Evolutionary conservation across 2,888 invertebrate genomes (phyloP).

Genomic region (Lasioglossum malachurum): DNA sequence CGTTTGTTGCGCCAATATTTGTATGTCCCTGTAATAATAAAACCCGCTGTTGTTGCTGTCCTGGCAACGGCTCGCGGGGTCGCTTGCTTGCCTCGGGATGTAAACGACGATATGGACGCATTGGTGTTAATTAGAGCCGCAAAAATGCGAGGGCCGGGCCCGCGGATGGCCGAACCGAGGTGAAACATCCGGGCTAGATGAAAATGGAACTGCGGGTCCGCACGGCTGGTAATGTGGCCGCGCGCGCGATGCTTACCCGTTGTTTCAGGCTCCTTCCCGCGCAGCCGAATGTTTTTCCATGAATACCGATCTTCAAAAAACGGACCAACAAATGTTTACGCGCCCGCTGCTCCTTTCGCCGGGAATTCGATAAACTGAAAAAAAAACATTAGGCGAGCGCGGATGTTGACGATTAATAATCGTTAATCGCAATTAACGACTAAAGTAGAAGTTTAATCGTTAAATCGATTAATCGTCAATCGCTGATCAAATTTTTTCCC

Average conservation of each 20-base stretch:
- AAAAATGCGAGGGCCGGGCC: conserved; percentile 8
- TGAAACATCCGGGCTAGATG: conserved; percentile 5
- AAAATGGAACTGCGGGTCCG: conserved; percentile 24
- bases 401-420: background rate
- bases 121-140: conserved; percentile 44
- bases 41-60: conserved; percentile 1
- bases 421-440: too few relatives aligned
- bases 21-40: conserved; percentile 25
- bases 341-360: too few relatives aligned
- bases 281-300: background rate
- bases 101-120: conserved; percentile 15
- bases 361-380: conserved; percentile 11
- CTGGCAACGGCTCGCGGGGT: background rate
- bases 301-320: conserved; percentile 9
- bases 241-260: background rate
- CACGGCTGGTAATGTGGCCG: conserved; percentile 13
- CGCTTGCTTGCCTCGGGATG: background rate
- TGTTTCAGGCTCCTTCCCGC: background rate
- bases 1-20: conserved; percentile 32
- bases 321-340: background rate
- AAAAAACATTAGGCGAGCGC: background rate
- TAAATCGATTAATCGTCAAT: too few relatives aligned
- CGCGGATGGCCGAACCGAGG: conserved; percentile 1
- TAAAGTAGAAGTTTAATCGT: too few relatives aligned
- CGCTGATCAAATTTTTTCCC: too few relatives aligned